A percentile compares a stretch with the other conserved stretches of the same genome.
Evolutionary conservation across 2,797 vertebrate species (phyloP).

Genomic region (Tapera naevia): DNA sequence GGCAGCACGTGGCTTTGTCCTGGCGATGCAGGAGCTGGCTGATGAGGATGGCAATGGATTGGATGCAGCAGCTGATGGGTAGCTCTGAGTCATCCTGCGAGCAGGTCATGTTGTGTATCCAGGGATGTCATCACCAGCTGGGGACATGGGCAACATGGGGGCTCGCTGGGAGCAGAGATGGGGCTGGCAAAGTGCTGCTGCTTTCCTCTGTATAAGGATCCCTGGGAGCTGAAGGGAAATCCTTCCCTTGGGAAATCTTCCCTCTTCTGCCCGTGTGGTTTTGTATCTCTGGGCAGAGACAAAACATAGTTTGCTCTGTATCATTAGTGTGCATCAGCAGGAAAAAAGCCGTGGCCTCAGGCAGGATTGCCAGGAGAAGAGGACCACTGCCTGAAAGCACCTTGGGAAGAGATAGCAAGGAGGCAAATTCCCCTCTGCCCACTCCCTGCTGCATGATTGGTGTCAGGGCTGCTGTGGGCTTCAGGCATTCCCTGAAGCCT

Average conservation of each 20-base stretch:
- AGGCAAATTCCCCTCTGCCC: not conserved
- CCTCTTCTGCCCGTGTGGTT: not conserved
- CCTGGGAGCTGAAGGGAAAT: not conserved
- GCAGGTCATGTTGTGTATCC: accelerated
- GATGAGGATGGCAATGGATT: too few relatives aligned
- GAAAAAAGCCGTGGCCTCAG: not conserved
- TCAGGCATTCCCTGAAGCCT: not conserved
- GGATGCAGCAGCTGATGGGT: not conserved
- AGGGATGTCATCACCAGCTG: not conserved
- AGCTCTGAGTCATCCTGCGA: not conserved
- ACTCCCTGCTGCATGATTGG: not conserved
- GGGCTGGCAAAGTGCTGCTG: not conserved
- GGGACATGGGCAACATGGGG: accelerated
- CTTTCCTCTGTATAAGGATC: not conserved
- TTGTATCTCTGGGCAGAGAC: not conserved
- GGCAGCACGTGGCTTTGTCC: not conserved
- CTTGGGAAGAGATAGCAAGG: not conserved
- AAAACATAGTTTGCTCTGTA: accelerated
- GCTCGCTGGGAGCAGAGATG: not conserved
- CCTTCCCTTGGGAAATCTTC: not conserved
- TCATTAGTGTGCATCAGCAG: not conserved
- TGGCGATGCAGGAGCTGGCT: not conserved
- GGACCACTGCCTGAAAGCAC: accelerated
- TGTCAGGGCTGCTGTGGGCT: not conserved
- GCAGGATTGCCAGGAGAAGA: not conserved